Evolutionary conservation across 2,797 vertebrate species (phyloP), one percentile per base, ranked within the genome.

Genomic region (Spatula versicolor): DNA sequence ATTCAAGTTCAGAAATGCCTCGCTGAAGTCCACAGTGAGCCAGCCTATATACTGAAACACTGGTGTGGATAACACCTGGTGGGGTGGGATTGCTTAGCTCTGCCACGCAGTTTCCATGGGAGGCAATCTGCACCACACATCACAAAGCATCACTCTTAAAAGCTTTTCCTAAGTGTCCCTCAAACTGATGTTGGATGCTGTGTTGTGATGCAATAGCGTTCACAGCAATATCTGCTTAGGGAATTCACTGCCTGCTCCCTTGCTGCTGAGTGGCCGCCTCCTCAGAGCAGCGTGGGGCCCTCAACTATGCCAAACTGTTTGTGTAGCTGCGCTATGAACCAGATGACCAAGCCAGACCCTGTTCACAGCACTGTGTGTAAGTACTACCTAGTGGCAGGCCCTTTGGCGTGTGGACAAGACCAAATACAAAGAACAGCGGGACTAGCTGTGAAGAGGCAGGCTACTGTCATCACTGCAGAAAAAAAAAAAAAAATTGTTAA

Each of bases 401-500:
- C 30, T 80, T 60, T 28, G 35, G 30, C 26, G 52, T 0, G 0
- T 2, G 9, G 35, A 43, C 3, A 6, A 66, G 39, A 30, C 11
- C 22, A 35, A 83, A 21, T 3, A n/a, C 56, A 77, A 81, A 46
- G 31, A 41, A 52, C 15, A 54, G 37, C 20, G 6, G 15, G 4
- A 31, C 28, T 43, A 35, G 18, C 12, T 66, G 25, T 0, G 2
- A 66, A 83, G 62, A 71, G 28, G 33, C 6, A 71, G 28, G 33
- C 6, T 54, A 50, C 7, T 59, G 30, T 41, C 54, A 82, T 13
- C 35, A 58, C 12, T 62, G 16, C 30, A 76, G 30, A 22, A 86
- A 89, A 41, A 37, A 35, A 86, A 88, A 35, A 35, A 35, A 35
- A 5, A 66, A 9, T 23, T 39, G 3, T 54, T 60, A 73, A 89